These are phyloP conservation scores for Drosophila parvula DNA, from an alignment of 1,140 invertebrate genomes.

Conservation along the genomic window DNA sequence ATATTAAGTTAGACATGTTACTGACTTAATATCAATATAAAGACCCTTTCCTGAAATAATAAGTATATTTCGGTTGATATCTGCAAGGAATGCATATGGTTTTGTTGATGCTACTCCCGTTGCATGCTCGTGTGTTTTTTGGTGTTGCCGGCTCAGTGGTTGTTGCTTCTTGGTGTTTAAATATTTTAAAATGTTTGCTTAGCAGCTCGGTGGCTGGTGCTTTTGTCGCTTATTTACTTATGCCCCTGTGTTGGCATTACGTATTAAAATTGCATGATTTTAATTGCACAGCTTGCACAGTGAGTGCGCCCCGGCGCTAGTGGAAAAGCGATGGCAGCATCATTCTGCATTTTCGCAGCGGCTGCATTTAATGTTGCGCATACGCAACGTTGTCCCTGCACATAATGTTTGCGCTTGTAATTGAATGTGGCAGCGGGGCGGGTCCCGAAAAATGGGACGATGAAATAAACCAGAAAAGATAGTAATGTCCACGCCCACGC, in stretches of 20 bases:
- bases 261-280: constrained; percentile 82
- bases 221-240: constrained; percentile 74
- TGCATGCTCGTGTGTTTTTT: background rate
- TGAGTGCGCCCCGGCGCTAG: constrained; percentile 20
- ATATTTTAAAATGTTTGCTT: constrained; percentile 82
- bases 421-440: constrained; percentile 26
- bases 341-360: constrained; percentile 54
- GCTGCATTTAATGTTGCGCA: constrained; percentile 78
- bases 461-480: constrained; percentile 35
- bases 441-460: background rate
- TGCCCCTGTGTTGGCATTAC: constrained; percentile 73
- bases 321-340: constrained; percentile 49
- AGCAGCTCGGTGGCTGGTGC: constrained; percentile 52
- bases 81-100: background rate
- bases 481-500: constrained; percentile 43
- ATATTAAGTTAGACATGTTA: background rate
- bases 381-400: constrained; percentile 62
- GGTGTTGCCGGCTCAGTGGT: constrained; percentile 3
- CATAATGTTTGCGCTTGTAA: constrained; percentile 55
- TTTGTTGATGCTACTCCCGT: constrained; percentile 2
- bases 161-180: constrained; percentile 57
- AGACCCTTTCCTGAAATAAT: background rate
- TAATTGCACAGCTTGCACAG: constrained; percentile 74
- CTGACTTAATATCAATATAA: background rate
- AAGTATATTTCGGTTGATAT: constrained; percentile 6